A percentile compares a stretch with the other conserved stretches of the same genome.
Evolutionary conservation across 2,888 invertebrate genomes (phyloP).

Genomic region (Perdita meconis): DNA sequence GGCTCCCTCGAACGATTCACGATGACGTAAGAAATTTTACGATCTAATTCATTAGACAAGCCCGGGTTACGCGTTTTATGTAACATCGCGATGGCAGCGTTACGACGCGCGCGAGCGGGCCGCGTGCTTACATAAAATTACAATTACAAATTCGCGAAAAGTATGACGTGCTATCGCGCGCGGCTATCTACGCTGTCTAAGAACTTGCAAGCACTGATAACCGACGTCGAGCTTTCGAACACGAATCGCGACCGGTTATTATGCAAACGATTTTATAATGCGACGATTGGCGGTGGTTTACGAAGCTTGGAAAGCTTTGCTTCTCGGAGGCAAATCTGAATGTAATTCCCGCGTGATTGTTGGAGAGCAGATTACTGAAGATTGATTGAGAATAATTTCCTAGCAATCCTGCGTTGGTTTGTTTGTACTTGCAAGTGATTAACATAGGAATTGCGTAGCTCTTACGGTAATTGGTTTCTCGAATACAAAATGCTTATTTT

Average conservation of each 20-base stretch:
- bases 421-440: no score
- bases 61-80: background rate
- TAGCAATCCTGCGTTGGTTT: no score
- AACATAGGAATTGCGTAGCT: no score
- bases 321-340: no score
- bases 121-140: constrained; percentile 8
- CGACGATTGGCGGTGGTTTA: no score
- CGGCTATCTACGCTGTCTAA: constrained; percentile 2
- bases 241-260: no score
- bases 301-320: no score
- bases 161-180: constrained; percentile 5
- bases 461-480: no score
- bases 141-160: constrained; percentile 18
- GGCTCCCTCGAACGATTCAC: background rate
- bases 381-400: no score
- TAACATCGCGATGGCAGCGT: background rate
- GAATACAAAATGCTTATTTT: no score
- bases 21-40: constrained; percentile 2
- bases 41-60: constrained; percentile 11
- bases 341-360: no score
- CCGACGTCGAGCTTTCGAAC: background rate
- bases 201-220: background rate
- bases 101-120: background rate
- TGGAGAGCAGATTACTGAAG: background rate
- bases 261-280: no score